Conservation (phyloP, 2,113 vertebrate species). For the Psittacula cyanocephala region DNA sequence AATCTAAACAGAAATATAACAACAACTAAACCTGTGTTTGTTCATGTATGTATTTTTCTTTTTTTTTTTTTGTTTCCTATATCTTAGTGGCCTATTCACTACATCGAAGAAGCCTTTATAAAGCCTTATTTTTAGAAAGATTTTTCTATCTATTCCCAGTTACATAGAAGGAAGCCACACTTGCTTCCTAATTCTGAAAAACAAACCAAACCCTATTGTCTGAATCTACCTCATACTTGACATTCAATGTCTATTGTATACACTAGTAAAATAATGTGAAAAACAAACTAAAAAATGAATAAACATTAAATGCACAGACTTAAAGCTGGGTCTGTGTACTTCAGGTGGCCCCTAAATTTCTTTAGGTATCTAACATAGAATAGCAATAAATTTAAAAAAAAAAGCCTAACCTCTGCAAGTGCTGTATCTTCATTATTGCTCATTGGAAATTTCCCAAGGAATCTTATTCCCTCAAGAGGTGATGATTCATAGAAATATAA, state of each 20-base stretch:
- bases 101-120: not conserved
- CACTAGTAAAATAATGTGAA: not conserved
- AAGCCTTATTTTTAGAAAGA: not conserved
- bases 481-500: not conserved
- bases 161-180: not conserved
- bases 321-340: not conserved
- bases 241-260: not conserved
- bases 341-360: not conserved
- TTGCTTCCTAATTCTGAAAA: not conserved
- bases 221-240: not conserved
- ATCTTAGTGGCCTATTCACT: not conserved
- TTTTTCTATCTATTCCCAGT: not conserved
- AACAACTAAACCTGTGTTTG: not conserved
- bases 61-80: not conserved
- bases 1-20: not conserved
- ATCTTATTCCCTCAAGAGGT: not conserved
- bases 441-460: not conserved
- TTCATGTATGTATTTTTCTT: not conserved
- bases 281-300: not conserved
- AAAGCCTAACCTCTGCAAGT: not conserved
- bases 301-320: not conserved
- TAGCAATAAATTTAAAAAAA: not conserved
- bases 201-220: fast-evolving
- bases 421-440: not conserved
- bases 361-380: not conserved